These are phyloP conservation scores for Callithrix jacchus DNA, from an alignment of 2,113 vertebrate species.

Conservation along the genomic window DNA sequence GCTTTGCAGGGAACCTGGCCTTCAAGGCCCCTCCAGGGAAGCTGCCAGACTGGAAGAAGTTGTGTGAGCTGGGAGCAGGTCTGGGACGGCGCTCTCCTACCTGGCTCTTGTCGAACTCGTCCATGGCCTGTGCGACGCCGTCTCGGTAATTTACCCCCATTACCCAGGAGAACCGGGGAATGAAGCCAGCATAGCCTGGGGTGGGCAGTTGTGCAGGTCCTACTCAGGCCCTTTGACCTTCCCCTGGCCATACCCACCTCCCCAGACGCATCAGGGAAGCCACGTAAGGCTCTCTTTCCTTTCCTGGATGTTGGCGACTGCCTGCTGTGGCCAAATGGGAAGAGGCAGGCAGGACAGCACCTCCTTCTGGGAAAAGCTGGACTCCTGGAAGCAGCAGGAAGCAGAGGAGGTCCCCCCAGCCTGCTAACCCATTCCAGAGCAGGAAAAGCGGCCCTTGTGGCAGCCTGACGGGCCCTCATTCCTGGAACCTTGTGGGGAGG, in stretches of 20 bases:
- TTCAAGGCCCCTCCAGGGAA: background rate
- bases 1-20: background rate
- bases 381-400: background rate
- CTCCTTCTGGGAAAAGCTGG: background rate
- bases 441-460: background rate
- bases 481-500: no score
- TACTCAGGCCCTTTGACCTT: no score
- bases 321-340: background rate
- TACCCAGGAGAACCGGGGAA: slow-evolving; percentile 72
- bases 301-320: rapidly evolving
- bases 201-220: no score
- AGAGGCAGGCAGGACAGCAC: rapidly evolving
- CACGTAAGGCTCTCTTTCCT: background rate
- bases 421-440: no score
- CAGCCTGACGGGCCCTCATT: background rate
- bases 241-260: background rate
- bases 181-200: slow-evolving; percentile 80
- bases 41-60: rapidly evolving
- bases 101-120: slow-evolving; percentile 78
- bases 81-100: slow-evolving; percentile 9
- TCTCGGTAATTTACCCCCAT: slow-evolving; percentile 63
- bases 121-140: slow-evolving; percentile 77
- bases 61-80: background rate
- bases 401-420: background rate
- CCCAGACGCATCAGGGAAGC: no score